Percentiles rank a stretch among this genome's conserved stretches.
These are phyloP conservation scores for Aplysina aerophoba DNA, from an alignment of 37 sponge, comb jelly and placozoan genomes.

Conservation along the genomic window DNA sequence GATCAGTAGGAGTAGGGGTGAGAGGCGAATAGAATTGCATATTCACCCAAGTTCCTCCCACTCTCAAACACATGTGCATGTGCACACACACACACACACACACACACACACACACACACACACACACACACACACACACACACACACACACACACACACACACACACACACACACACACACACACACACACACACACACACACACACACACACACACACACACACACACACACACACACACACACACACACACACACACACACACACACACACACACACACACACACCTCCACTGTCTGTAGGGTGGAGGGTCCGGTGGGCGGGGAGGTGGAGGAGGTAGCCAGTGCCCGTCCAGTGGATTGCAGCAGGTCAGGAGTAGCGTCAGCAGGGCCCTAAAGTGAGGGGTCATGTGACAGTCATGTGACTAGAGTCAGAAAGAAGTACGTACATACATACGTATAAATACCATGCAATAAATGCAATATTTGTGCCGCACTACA, in stretches of 20 bases:
- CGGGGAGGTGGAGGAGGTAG: not conserved
- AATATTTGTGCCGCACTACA: no score
- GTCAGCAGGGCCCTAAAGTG: not conserved
- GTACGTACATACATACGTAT: no score
- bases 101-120: not conserved
- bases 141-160: not conserved
- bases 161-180: not conserved
- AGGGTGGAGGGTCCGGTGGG: constrained; percentile 22
- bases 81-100: not conserved
- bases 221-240: not conserved
- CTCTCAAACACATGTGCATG: no score
- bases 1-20: not conserved
- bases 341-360: not conserved
- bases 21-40: not conserved
- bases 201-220: not conserved
- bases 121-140: not conserved
- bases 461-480: no score
- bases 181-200: not conserved
- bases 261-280: not conserved
- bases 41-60: not conserved
- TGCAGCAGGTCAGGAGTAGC: constrained; percentile 19
- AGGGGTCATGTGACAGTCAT: no score
- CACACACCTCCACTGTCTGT: constrained; percentile 26
- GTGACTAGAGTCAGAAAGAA: no score
- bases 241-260: not conserved